Evolutionary conservation across 2,113 vertebrate species (phyloP).

Genomic region (Emydura subglobosa): DNA sequence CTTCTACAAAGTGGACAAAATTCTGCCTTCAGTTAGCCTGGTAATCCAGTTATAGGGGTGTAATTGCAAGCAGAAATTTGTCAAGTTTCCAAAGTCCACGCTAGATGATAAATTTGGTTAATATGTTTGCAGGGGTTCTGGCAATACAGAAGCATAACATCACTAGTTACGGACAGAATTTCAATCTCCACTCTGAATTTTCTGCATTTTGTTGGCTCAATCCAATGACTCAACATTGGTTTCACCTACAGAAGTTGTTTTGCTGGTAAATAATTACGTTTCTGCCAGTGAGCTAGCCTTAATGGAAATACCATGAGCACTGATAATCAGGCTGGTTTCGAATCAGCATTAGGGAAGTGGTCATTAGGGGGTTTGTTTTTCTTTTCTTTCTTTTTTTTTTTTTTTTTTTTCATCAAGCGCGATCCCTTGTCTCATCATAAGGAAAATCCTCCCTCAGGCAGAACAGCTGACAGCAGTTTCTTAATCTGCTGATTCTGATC

Average conservation of each 20-base stretch:
- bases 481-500: slow-evolving; percentile 59
- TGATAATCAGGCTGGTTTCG: slow-evolving; percentile 22
- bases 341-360: slow-evolving; percentile 22
- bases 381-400: not conserved
- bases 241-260: not conserved
- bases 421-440: not conserved
- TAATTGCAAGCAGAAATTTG: not conserved
- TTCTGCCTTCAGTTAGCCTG: not conserved
- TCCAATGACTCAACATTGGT: not conserved
- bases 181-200: not conserved
- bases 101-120: slow-evolving; percentile 2
- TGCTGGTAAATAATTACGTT: slow-evolving; percentile 39
- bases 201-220: not conserved
- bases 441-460: slow-evolving; percentile 34
- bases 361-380: not conserved
- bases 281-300: not conserved
- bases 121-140: not conserved
- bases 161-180: slow-evolving; percentile 12
- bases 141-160: not conserved
- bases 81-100: rapidly evolving
- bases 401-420: not conserved
- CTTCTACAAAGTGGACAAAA: not conserved
- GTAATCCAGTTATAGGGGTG: not conserved
- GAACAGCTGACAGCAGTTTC: slow-evolving; percentile 30
- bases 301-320: not conserved